Base-by-base conservation (phyloP, 2,888 invertebrate genomes). In the Ochropleura leucogaster region DNA sequence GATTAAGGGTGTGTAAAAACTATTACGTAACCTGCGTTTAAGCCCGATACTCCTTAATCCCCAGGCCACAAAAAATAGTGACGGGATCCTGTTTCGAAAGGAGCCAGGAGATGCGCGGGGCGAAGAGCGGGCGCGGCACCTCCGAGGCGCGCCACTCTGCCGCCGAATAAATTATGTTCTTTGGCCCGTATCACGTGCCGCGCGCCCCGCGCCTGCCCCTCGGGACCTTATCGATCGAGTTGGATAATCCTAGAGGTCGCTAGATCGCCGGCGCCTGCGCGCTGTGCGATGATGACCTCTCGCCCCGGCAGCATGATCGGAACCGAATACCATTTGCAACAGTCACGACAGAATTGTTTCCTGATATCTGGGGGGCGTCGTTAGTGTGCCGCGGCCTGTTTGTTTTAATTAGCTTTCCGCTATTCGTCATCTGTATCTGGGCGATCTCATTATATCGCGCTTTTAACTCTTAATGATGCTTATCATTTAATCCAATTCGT, bases 111-210 rank as follows among this genome's bases (percentile, higher is more conserved):
- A 87, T 87, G 91, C 63, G 86, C 85, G 86, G 90, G 87, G 87
- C 79, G 87, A 79, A 89, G 88, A 80, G 90, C 90, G 91, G 90
- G 89, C 85, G 89, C 90, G 93, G 94, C 94, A 94, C 94, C 94
- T 94, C 90, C 89, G 89, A 92, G 94, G 90, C 95, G 95, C 96
- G 96, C 95, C 96, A 94, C 94, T 87, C 94, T 94, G 96, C 96
- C 96, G 96, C 96, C 96, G 95, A 95, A 96, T 96, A 95, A 94
- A 96, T 96, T 95, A 95, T 93, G 92, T 91, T 92, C 94, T 92
- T 92, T 90, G 92, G 93, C 88, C 88, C 90, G 88, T 90, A 92
- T 90, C 91, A 82, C 76, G 77, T 82, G 84, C 88, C 89, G 85
- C 90, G 85, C 90, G 84, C 85, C 87, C 87, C 87, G 80, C 87